Percentiles rank a stretch among this genome's conserved stretches.
Conservation (phyloP, 2,797 vertebrate genomes). For the Peromyscus eremicus region DNA sequence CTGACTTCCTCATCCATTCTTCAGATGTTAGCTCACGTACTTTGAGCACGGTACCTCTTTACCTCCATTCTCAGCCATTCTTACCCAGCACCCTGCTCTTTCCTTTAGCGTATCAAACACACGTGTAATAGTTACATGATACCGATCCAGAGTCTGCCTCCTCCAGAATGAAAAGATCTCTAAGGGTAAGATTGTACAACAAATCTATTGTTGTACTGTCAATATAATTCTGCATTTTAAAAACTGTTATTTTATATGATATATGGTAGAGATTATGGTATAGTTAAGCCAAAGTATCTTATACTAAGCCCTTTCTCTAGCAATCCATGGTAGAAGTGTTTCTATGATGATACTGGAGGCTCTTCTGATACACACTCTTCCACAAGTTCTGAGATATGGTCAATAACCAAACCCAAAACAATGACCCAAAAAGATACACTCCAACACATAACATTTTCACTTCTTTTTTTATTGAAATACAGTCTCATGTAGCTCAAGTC, state of each 20-base stretch:
- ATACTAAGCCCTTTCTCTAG: background rate
- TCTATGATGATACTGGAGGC: background rate
- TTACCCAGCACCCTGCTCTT: background rate
- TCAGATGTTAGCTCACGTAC: background rate
- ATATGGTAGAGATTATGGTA: background rate
- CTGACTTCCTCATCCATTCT: background rate
- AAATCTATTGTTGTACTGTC: conserved; percentile 16
- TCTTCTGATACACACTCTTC: background rate
- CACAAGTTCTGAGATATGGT: background rate
- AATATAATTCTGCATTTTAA: conserved; percentile 13
- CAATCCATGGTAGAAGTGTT: background rate
- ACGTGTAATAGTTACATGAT: background rate
- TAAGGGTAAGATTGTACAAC: background rate
- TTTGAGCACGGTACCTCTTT: background rate
- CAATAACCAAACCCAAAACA: conserved; percentile 16
- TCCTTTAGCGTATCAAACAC: background rate
- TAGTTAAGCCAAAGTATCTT: background rate
- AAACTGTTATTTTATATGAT: background rate
- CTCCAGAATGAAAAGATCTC: background rate
- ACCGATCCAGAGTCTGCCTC: background rate
- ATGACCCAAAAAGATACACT: background rate
- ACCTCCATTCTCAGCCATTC: background rate
- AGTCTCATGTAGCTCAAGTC: background rate
- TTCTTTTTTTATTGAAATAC: background rate
- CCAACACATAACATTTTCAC: background rate